Percentiles rank a stretch among this genome's conserved stretches.
phyloP scores from a whole-genome alignment of 2,888 invertebrate species.

The Lacanobia wlatinum region DNA sequence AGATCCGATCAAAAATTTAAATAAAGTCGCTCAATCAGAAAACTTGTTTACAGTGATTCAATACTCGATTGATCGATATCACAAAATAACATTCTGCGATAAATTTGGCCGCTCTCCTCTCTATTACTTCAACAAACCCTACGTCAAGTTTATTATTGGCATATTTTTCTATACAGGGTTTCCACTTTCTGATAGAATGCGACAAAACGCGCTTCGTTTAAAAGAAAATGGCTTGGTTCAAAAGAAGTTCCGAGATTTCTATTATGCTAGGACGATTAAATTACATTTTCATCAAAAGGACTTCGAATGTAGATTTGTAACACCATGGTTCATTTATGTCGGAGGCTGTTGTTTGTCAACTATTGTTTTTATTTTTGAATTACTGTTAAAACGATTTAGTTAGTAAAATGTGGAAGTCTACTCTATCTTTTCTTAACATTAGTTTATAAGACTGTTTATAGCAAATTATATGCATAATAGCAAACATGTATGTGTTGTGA shows the following conservation, averaged over 20 bases:
- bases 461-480: too few relatives aligned
- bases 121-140: slow-evolving; percentile 43
- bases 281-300: slow-evolving; percentile 13
- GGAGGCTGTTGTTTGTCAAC: slow-evolving; percentile 28
- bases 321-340: slow-evolving; percentile 57
- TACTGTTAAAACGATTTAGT: slow-evolving; percentile 15
- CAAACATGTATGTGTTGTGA: too few relatives aligned
- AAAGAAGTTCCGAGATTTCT: slow-evolving; percentile 43
- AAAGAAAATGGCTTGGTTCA: slow-evolving; percentile 51
- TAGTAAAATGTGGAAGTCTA: too few relatives aligned
- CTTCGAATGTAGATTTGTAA: slow-evolving; percentile 23
- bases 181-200: slow-evolving; percentile 48
- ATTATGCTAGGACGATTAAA: slow-evolving; percentile 32
- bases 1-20: neutral
- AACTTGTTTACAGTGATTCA: neutral
- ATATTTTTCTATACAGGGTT: slow-evolving; percentile 60
- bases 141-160: slow-evolving; percentile 26
- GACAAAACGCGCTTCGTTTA: slow-evolving; percentile 41
- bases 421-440: too few relatives aligned
- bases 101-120: slow-evolving; percentile 33
- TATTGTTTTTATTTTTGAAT: slow-evolving; percentile 44
- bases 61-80: slow-evolving; percentile 11
- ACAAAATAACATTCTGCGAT: slow-evolving; percentile 30
- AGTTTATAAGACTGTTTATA: too few relatives aligned
- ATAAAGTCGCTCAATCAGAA: neutral